Percentiles rank a stretch among this genome's conserved stretches.
These are phyloP conservation scores for Lineus longissimus DNA, from an alignment of 1,140 invertebrate species.

Conservation along the genomic window DNA sequence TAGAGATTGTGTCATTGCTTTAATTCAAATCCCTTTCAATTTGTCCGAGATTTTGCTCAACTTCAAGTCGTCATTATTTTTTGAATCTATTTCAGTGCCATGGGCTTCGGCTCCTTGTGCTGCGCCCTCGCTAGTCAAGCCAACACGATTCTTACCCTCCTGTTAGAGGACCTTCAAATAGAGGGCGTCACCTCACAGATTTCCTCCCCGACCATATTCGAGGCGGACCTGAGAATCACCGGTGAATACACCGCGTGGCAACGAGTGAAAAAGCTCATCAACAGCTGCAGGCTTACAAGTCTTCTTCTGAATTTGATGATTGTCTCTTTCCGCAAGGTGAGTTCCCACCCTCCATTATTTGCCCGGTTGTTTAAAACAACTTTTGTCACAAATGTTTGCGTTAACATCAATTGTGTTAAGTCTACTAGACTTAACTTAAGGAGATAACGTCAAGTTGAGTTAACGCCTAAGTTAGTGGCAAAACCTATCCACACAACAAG, in stretches of 20 bases:
- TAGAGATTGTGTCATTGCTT: no score
- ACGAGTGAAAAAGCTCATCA: conserved; percentile 64
- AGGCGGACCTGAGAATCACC: conserved; percentile 13
- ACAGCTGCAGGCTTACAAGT: conserved; percentile 69
- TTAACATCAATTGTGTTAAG: no score
- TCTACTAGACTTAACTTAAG: no score
- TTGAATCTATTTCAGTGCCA: conserved; percentile 46
- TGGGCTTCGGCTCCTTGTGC: conserved; percentile 78
- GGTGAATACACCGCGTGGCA: conserved; percentile 64
- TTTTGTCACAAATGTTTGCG: no score
- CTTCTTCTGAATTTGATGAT: conserved; percentile 81
- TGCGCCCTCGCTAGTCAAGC: conserved; percentile 75
- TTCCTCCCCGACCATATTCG: neutral
- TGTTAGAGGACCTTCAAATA: conserved; percentile 67
- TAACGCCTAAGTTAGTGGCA: no score
- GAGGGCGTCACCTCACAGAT: conserved; percentile 26
- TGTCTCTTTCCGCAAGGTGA: conserved; percentile 79
- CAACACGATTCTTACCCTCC: conserved; percentile 62
- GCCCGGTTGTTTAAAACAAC: no score
- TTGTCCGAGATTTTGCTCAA: no score
- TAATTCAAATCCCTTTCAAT: no score
- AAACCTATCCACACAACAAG: no score
- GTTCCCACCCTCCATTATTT: no score
- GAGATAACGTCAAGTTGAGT: no score
- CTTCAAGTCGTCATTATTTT: neutral